Base-by-base conservation (phyloP, 1,140 invertebrate species). In the Ooceraea biroi region DNA sequence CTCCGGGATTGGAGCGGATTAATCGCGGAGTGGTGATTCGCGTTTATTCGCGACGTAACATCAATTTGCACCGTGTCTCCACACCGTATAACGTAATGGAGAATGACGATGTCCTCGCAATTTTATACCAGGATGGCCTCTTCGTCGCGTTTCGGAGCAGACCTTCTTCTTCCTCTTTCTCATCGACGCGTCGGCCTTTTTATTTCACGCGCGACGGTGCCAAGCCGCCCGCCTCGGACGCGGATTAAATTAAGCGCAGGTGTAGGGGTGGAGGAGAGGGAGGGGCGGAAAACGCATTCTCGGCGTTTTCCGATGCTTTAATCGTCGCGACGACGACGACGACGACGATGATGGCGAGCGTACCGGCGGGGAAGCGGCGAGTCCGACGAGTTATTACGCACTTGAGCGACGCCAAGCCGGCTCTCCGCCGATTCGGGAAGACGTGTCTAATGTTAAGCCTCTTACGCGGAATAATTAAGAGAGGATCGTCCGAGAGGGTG, bases 391-490 rank as follows among this genome's bases (percentile, higher is more conserved):
- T 88, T 88, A 88, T 88, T 77, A 82, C 76, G 85, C 83, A 85
- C 76, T 87, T 41, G 87, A 88, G 50, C 57, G 63, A 17, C 76
- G 87, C 74, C 82, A 82, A 88, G 85, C 74, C 82, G 74, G 83
- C 83, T 85, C 61, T 69, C 50, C 50, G 50, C 25, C 85, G 61
- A 87, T 88, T 76, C 71, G 55, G 66, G 66, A 88, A 61, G 78
- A 89, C 82, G 84, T 82, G 69, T 85, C 82, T 85, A 89, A 90
- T 89, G 82, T 77, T 88, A 90, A 90, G 88, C 88, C 85, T 87
- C 82, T 90, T 90, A 90, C 19, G 80, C 41, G 74, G 83, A 86
- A 89, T 89, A 87, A 89, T 85, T 83, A 89, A 87, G 65, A 71
- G 61, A 12, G 61, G 73, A 60, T 48, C 76, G 73, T 71, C 65